Base-by-base conservation (phyloP, 2,113 vertebrate genomes). In the Odocoileus hemionus region DNA sequence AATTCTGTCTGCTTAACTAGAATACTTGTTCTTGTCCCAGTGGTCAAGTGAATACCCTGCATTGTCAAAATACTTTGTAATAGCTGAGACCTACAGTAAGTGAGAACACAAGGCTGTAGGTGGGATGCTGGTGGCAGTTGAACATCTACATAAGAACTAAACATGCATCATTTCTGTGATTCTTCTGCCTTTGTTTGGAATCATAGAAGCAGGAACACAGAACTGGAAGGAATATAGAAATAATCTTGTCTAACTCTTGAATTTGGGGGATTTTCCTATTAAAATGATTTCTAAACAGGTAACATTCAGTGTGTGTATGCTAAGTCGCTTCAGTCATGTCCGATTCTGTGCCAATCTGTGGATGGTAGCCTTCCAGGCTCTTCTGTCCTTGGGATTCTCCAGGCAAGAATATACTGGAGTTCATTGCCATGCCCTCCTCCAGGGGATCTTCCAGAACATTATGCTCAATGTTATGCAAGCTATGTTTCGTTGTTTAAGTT, bases 1-100 rank as follows among this genome's bases (percentile, higher is more conserved):
- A 87, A 88, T 70, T 83, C n/a, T 95, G 57, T 89, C 74, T 76
- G 91, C 55, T 85, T 89, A 94, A 80, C 64, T 90, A 57, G 64
- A 94, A 88, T 89, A n/a, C 64, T 95, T 92, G 33, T 92, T 96
- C 33, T 70, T 88, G 58, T 91, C 93, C 91, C 47, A 28, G 25
- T 21, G 36, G 64, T 52, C 10, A 17, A 83, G 67, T 83, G 43
- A 92, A 76, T 12, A 47, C 1, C 16, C 47, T 78, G 36, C 10
- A 52, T 91, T 85, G 55, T 89, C 78, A 87, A 15, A 67, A 33
- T 55, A 26, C 16, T 70, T 88, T 93, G 21, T 54, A 43, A 30
- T 55, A 94, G 50, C 50, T 86, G 89, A 95, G 83, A 55, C 36
- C 8, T 30, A 55, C 12, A 61, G 33, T 47, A 33, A 5, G 11